Evolutionary conservation across 2,888 invertebrate species (phyloP).

Genomic region (Artemia sp.): DNA sequence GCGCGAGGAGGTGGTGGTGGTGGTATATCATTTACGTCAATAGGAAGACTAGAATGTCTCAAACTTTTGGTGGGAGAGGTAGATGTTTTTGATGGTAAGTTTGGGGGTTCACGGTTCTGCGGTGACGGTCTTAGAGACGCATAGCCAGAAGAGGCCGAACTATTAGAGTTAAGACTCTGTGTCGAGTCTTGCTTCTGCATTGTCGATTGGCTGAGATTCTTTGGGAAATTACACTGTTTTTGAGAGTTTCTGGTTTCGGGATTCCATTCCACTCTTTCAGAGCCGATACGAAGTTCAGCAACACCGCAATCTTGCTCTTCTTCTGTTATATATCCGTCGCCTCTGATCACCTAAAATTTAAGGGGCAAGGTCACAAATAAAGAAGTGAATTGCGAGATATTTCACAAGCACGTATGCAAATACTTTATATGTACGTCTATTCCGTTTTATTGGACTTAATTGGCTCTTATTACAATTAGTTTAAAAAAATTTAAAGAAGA

Average conservation of each 20-base stretch:
- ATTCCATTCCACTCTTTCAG: slow-evolving; percentile 22
- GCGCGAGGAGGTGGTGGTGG: slow-evolving; percentile 22
- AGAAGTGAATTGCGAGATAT: too few relatives aligned
- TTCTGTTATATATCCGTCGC: neutral
- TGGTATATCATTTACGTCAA: slow-evolving; percentile 16
- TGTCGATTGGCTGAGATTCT: neutral
- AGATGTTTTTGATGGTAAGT: slow-evolving; percentile 16
- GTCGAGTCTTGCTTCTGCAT: slow-evolving; percentile 7
- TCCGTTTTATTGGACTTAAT: too few relatives aligned
- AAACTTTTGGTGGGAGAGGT: slow-evolving; percentile 14
- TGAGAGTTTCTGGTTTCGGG: slow-evolving; percentile 44
- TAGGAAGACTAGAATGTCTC: slow-evolving; percentile 18
- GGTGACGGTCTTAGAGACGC: slow-evolving; percentile 19
- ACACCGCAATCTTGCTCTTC: slow-evolving; percentile 25
- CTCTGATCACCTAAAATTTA: neutral
- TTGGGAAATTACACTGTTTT: slow-evolving; percentile 36
- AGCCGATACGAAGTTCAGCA: slow-evolving; percentile 24
- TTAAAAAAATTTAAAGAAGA: too few relatives aligned
- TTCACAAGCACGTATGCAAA: too few relatives aligned
- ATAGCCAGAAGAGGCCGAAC: slow-evolving; percentile 21
- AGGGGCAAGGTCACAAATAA: too few relatives aligned
- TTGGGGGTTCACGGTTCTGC: slow-evolving; percentile 15
- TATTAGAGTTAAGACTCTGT: slow-evolving; percentile 17
- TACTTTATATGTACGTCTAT: too few relatives aligned
- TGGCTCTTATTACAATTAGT: too few relatives aligned